Base-by-base conservation (phyloP, 2,113 vertebrate species). In the Chaenogobius annularis region DNA sequence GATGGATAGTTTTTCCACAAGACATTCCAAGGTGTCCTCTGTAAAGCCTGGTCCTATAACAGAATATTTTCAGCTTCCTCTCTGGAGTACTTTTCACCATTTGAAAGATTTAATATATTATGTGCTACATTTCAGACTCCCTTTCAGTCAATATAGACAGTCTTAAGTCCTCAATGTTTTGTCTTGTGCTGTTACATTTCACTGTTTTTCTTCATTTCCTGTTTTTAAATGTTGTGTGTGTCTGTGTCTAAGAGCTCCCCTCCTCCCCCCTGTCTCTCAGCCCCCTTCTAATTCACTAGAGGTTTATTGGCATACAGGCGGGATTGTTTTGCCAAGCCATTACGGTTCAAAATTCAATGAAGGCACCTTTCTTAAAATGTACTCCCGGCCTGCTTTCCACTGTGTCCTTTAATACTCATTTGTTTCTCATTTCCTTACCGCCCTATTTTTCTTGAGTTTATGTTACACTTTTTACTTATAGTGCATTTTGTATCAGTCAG, bases 271-370 rank as follows among this genome's bases (percentile, higher is more conserved):
- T 88, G 79, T 75, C 73, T 83, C 83, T 80, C 81, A 70, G 77
- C 72, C 77, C 69, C 74, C 72, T 77, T 62, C 80, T 90, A 88
- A 92, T 90, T 90, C 87, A 83, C 84, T 80, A 73, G 88, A 88
- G 84, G 76, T 88, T 92, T 91, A 89, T 88, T 92, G 89, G 88
- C 88, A 86, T 82, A 79, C 82, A 68, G 81, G 75, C 83, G 65
- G 87, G 75, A 87, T 84, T 92, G 89, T 91, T 90, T 88, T 89
- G 89, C 88, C 88, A 90, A 89, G 81, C 84, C 90, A 89, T 92
- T 88, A 85, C 86, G 87, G 88, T 89, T 91, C 74, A 89, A 87
- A 92, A 89, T 90, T 86, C 87, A 90, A 86, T 90, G 87, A 87
- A 88, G 84, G 83, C 64, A 15, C 70, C 79, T 77, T 88, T 85